Conservation (phyloP, 2,888 invertebrate genomes). For the Loripinus fragilis region DNA sequence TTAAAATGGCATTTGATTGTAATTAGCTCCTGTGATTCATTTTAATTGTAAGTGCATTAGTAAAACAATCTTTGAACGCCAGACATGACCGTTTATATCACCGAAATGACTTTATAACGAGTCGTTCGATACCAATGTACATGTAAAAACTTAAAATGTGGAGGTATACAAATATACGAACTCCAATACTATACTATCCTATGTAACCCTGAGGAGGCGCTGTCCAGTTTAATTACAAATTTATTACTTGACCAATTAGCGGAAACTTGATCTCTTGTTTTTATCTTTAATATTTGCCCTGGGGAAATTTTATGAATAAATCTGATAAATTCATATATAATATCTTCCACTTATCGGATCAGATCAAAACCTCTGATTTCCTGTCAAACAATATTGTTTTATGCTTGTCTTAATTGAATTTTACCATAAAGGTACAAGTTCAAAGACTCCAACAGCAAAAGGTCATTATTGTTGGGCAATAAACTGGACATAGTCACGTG, state of each 20-base stretch:
- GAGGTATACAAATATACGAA: no score
- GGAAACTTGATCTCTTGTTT: constrained; percentile 56
- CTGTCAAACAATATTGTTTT: constrained; percentile 15
- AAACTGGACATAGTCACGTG: neutral
- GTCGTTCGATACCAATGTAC: no score
- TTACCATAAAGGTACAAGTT: neutral
- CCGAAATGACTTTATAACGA: no score
- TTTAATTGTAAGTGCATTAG: no score
- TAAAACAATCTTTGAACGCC: no score
- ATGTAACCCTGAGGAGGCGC: no score
- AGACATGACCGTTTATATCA: no score
- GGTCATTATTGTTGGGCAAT: neutral
- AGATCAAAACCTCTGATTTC: neutral
- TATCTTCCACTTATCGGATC: neutral
- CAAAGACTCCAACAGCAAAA: neutral
- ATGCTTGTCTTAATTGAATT: constrained; percentile 8
- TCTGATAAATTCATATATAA: constrained; percentile 14
- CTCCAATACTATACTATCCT: no score
- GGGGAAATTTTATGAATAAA: constrained; percentile 16
- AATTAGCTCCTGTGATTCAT: no score
- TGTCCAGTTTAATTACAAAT: constrained; percentile 3
- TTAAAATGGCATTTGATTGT: no score
- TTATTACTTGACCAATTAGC: constrained; percentile 48
- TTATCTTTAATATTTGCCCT: constrained; percentile 20
- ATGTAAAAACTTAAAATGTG: no score